Evolutionary conservation across 2,797 vertebrate species (phyloP).

Genomic region (Lagodon rhomboides): DNA sequence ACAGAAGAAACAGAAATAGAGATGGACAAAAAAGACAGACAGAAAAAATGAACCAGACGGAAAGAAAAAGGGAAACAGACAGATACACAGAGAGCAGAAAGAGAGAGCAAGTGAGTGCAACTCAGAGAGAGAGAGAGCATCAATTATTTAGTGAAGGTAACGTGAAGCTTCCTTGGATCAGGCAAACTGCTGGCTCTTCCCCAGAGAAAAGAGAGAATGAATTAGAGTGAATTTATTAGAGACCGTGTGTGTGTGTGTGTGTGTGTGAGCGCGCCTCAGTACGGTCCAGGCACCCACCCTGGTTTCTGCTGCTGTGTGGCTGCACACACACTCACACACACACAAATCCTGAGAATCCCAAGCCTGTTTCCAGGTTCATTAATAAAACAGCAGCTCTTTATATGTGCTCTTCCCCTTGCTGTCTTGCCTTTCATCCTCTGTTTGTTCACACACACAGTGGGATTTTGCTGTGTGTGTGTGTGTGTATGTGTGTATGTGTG

Average conservation of each 20-base stretch:
- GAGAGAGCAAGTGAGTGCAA: conserved; percentile 66
- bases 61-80: conserved; percentile 63
- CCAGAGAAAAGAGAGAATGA: conserved; percentile 98
- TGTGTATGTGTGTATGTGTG: conserved; percentile 37
- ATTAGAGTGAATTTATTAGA: conserved; percentile 99
- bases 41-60: conserved; percentile 53
- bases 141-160: conserved; percentile 99
- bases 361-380: conserved; percentile 86
- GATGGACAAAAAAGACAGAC: conserved; percentile 37
- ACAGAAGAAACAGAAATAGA: conserved; percentile 23
- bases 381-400: conserved; percentile 89
- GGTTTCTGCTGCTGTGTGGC: conserved; percentile 53
- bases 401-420: conserved; percentile 85
- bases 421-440: conserved; percentile 86
- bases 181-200: conserved; percentile 96
- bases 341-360: conserved; percentile 77
- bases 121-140: conserved; percentile 86
- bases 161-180: conserved; percentile 99
- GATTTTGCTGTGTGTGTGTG: conserved; percentile 67
- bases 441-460: conserved; percentile 86
- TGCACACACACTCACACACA: conserved; percentile 45
- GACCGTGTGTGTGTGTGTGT: conserved; percentile 51
- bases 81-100: conserved; percentile 74
- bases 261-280: conserved; percentile 50
- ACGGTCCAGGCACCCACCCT: conserved; percentile 58